These are phyloP conservation scores for Cydia splendana DNA, from an alignment of 1,140 invertebrate genomes.

Conservation along the genomic window DNA sequence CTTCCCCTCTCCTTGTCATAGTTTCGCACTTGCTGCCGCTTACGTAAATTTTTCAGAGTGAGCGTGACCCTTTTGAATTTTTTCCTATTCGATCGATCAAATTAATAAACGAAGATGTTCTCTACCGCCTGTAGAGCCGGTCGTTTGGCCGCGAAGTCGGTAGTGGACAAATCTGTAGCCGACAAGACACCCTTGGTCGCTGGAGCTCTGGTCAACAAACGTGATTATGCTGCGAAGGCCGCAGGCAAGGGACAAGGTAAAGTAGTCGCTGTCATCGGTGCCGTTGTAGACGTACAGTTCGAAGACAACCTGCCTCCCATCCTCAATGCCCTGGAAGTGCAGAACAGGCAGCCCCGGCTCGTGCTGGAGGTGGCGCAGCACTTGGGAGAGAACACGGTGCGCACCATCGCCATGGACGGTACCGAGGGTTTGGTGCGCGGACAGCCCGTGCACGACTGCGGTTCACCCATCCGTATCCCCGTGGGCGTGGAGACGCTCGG, in stretches of 20 bases:
- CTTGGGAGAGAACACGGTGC: conserved; percentile 88
- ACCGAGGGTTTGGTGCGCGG: conserved; percentile 89
- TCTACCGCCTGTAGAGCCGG: conserved; percentile 75
- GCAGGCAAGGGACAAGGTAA: conserved; percentile 81
- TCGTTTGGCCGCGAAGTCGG: conserved; percentile 72
- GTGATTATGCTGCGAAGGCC: conserved; percentile 72
- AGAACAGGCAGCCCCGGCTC: conserved; percentile 78
- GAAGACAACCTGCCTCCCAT: conserved; percentile 96
- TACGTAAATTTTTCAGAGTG: conserved; percentile 57
- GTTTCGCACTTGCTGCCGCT: conserved; percentile 43
- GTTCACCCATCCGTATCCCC: conserved; percentile 87
- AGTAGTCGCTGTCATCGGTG: conserved; percentile 98
- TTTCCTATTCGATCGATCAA: conserved; percentile 56
- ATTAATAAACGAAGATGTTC: conserved; percentile 70
- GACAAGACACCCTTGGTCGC: conserved; percentile 66
- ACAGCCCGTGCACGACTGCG: conserved; percentile 84
- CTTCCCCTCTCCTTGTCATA: neutral
- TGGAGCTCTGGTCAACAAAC: conserved; percentile 67
- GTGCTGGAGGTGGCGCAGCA: conserved; percentile 92
- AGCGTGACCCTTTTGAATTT: conserved; percentile 41
- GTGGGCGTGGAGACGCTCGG: conserved; percentile 88
- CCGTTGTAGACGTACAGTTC: conserved; percentile 99
- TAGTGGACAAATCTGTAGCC: conserved; percentile 66
- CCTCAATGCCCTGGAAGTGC: conserved; percentile 96
- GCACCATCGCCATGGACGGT: conserved; percentile 91